Evolutionary conservation across 2,888 invertebrate species (phyloP), one percentile per base, ranked within the genome.

Genomic region (Leptura quadrifasciata): DNA sequence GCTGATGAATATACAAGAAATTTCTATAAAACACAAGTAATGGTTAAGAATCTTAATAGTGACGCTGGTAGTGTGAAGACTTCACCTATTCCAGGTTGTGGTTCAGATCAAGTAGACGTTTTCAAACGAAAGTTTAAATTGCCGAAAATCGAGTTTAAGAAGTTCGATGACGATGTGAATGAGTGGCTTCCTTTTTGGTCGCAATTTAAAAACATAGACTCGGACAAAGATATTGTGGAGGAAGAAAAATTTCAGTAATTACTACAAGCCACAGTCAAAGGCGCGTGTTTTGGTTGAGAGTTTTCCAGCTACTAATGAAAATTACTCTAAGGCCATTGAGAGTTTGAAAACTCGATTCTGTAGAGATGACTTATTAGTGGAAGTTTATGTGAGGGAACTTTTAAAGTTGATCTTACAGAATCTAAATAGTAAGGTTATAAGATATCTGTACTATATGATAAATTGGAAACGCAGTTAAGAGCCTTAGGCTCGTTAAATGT

Each of bases 301-400:
- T 74, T 82, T 75, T 73, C 79, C 81, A 9, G 64, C 78, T 10
- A 74, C 52, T 12, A 71, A 67, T 17, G 78, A 77, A 63, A 83
- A 83, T 72, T 84, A 82, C 72, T 15, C 20, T 4, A 79, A 80
- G 39, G 75, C 78, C 3, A 76, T 82, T 15, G 77, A 82, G 24
- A 71, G 77, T 72, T 75, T 83, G 55, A 81, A 81, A 78, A 80
- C 76, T 67, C 74, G 85, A 54, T 86, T 86, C 74, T 84, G 84
- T 20, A 77, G 81, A 60, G 82, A 85, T 18, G 84, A 85, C 35
- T 24, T 74, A 31, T 24, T 61, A 12, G 21, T 74, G 10, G 68
- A 68, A 20, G 58, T 74, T 6, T 67, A 68, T 68, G 61, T 47
- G 24, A 68, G 63, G 54, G 75, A 75, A 70, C 63, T 63, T 27